A percentile compares a stretch with the other conserved stretches of the same genome.
These are phyloP conservation scores for Chrosomus eos DNA, from an alignment of 2,797 vertebrate species.

Conservation along the genomic window DNA sequence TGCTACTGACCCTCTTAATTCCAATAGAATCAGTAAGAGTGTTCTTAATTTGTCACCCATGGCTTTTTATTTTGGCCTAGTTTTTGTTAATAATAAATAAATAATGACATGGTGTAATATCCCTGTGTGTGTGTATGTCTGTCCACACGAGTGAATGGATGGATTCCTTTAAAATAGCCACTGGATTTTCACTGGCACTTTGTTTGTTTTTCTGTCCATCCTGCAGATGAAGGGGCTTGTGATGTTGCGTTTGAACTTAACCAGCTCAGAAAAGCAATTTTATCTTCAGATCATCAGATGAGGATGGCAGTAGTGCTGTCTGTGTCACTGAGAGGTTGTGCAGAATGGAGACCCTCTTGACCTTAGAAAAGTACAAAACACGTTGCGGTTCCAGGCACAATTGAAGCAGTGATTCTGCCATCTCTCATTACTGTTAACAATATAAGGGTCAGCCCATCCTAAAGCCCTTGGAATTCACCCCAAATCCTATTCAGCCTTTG, in stretches of 20 bases:
- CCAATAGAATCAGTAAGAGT: too few species aligned
- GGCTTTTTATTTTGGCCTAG: too few species aligned
- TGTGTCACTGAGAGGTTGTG: constrained; percentile 11
- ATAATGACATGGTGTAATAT: too few species aligned
- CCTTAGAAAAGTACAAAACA: constrained; percentile 37
- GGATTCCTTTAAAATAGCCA: not conserved
- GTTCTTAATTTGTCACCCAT: too few species aligned
- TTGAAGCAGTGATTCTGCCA: constrained; percentile 54
- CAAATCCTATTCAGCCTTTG: constrained; percentile 42
- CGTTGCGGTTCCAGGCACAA: constrained; percentile 33
- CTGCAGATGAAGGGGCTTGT: not conserved
- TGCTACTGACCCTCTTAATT: too few species aligned
- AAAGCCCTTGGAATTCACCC: constrained; percentile 37
- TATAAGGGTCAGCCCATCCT: constrained; percentile 28
- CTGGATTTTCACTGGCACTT: not conserved
- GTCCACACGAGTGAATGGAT: not conserved
- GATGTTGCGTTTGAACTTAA: constrained; percentile 13
- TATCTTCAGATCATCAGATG: constrained; percentile 35
- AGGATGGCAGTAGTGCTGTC: constrained; percentile 11
- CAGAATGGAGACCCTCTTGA: constrained; percentile 30
- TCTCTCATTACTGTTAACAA: constrained; percentile 51
- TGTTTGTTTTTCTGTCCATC: not conserved
- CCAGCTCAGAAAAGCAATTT: constrained; percentile 34
- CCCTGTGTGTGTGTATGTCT: too few species aligned
- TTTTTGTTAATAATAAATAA: too few species aligned